Evolutionary conservation across 2,113 vertebrate genomes (phyloP), one percentile per base, ranked within the genome.

Genomic region (Strix aluco): DNA sequence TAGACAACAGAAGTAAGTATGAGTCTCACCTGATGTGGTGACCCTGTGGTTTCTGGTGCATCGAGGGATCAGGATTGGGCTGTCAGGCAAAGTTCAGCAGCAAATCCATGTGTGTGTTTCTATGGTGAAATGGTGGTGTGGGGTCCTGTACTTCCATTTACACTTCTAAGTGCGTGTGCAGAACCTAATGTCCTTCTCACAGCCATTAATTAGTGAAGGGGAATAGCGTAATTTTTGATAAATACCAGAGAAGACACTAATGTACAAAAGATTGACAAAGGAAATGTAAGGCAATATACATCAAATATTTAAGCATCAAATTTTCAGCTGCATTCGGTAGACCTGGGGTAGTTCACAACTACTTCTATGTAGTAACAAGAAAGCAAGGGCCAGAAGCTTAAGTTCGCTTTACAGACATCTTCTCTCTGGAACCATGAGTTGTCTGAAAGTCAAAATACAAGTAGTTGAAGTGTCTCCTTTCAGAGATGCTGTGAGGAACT

Each of bases 1-100:
- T 99, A 78, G 98, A 99, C 97, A 99, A 99, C 97, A 99, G 99
- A 98, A 99, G 99, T 99, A 98, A 98, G 99, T 93, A 88, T 15
- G n/a, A 59, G 17, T 25, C 74, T 81, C 77, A 89, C 84, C 69
- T 75, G 89, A 29, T 2, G 2, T 2, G 49, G 66, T 54, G 63
- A 70, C 27, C 42, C 16, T 0, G 0, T 0, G 5, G 30, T 30
- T 51, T n/a, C 55, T 62, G 55, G 23, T 78, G 51, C 59, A 23
- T 21, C 4, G 10, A 85, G 52, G 81, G 70, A 46, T 71, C 42
- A 18, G 38, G 77, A 27, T 21, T 1, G 4, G 46, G n/a, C 71
- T 77, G 17, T 44, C 54, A 80, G 71, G 57, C 17, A 19, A 55
- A 94, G n/a, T 32, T 69, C 90, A 78, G 40, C 51, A 90, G 61